Base-by-base conservation (phyloP, 2,888 invertebrate genomes). In the Brassicogethes aeneus region DNA sequence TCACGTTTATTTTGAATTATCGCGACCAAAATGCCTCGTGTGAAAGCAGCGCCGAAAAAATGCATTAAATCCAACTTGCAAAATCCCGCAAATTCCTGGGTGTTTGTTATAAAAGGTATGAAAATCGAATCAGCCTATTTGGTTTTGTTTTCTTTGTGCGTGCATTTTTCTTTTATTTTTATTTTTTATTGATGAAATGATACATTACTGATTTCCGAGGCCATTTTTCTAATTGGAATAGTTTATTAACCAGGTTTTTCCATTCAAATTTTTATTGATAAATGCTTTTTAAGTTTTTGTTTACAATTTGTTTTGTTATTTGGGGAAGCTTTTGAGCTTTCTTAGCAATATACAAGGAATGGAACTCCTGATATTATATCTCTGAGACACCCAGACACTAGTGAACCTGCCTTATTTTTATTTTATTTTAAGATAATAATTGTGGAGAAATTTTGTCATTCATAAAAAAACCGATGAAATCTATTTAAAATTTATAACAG, bases 21-120 rank as follows among this genome's bases (percentile, higher is more conserved):
- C 34, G 39, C 39, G 23, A 10, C 37, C 33, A 67, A 55, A 57
- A 78, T 78, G 77, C 70, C 73, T 40, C 77, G 74, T 62, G 74
- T 63, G 55, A 77, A 71, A 70, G 71, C 68, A 60, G 76, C 72
- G 39, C 74, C 68, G 46, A 71, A 68, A 60, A 73, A 70, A 54
- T 72, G 65, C 58, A 68, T 69, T 50, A 73, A 71, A 65, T 61
- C 70, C 17, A 67, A 69, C 47, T 65, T 71, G 34, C 76, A 76
- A 60, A 73, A 77, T 41, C 71, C 77, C 33, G 74, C 78, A 53
- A 82, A 77, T 62, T 80, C 81, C 8, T 82, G 82, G 82, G 70
- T 81, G 54, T 73, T 82, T 56, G 66, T 82, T 41, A 66, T 77
- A 47, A 79, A 79, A 76, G 80, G 82, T 80, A 65, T 63, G 52